A percentile compares a stretch with the other conserved stretches of the same genome.
These are phyloP conservation scores for Nasonia oneida DNA, from an alignment of 2,888 invertebrate genomes.

Conservation along the genomic window DNA sequence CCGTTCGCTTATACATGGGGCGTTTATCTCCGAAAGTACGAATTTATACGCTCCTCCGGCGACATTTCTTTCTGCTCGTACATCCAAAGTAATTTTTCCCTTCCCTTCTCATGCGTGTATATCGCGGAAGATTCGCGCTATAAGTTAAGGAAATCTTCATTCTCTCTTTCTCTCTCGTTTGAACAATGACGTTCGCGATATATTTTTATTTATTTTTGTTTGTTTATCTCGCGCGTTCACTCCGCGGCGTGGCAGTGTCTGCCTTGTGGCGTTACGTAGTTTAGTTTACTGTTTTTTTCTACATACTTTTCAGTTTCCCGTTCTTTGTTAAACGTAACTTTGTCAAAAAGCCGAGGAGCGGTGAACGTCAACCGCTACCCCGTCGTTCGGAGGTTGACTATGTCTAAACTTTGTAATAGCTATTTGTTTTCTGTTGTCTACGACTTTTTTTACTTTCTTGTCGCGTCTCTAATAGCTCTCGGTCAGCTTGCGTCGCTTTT, in stretches of 20 bases:
- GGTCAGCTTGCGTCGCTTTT: slow-evolving; percentile 40
- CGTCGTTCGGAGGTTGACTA: slow-evolving; percentile 39
- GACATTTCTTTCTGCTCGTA: background rate
- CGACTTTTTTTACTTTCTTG: slow-evolving; percentile 39
- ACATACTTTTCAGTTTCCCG: slow-evolving; percentile 41
- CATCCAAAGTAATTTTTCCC: slow-evolving; percentile 28
- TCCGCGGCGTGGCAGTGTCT: slow-evolving; percentile 77
- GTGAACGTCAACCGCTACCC: slow-evolving; percentile 2
- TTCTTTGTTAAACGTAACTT: slow-evolving; percentile 52
- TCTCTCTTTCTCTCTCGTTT: slow-evolving; percentile 57
- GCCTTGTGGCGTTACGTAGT: slow-evolving; percentile 73
- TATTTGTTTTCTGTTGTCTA: slow-evolving; percentile 43
- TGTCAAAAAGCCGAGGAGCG: slow-evolving; percentile 27
- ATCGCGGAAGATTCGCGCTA: slow-evolving; percentile 15
- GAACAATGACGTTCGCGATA: slow-evolving; percentile 48
- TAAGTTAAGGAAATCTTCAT: slow-evolving; percentile 44
- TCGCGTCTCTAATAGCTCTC: slow-evolving; percentile 25
- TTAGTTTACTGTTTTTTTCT: slow-evolving; percentile 51
- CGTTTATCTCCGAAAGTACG: background rate
- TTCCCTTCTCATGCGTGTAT: slow-evolving; percentile 15
- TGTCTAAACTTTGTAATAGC: slow-evolving; percentile 44
- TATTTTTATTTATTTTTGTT: slow-evolving; percentile 53
- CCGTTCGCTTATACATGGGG: slow-evolving; percentile 16
- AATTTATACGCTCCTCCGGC: background rate
- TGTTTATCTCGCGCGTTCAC: slow-evolving; percentile 70